phyloP scores from a whole-genome alignment of 2,888 invertebrate species.

The Tenthredo mesomela region DNA sequence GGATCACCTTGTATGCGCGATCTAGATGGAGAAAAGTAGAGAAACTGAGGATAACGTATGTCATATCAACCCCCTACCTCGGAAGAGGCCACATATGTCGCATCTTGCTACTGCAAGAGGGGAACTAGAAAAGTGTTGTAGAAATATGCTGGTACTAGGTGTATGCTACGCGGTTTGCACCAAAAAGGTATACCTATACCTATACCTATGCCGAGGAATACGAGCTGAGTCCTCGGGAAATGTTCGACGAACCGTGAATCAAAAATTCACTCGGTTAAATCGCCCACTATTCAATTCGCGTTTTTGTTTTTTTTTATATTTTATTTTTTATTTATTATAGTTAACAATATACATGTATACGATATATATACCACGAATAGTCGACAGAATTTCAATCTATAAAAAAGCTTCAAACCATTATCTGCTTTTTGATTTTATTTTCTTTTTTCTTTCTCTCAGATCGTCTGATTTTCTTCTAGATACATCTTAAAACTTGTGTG shows the following conservation, averaged over 20 bases:
- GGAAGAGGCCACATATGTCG: constrained; percentile 13
- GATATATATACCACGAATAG: too few species aligned
- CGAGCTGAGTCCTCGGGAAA: constrained; percentile 1
- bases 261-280: not conserved
- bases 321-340: not conserved
- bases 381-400: not conserved
- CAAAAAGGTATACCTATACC: not conserved
- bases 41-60: constrained; percentile 34
- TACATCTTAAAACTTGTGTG: not conserved
- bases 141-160: not conserved
- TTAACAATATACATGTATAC: not conserved
- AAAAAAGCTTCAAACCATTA: not conserved
- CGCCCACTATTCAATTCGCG: not conserved
- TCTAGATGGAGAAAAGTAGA: constrained; percentile 5
- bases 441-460: not conserved
- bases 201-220: not conserved
- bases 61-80: constrained; percentile 12
- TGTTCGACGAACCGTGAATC: not conserved
- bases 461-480: too few species aligned
- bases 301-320: not conserved
- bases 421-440: not conserved
- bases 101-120: not conserved
- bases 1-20: not conserved
- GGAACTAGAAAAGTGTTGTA: constrained; percentile 12
- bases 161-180: not conserved